Evolutionary conservation across 2,888 invertebrate genomes (phyloP).

Genomic region (Ophraella communa): DNA sequence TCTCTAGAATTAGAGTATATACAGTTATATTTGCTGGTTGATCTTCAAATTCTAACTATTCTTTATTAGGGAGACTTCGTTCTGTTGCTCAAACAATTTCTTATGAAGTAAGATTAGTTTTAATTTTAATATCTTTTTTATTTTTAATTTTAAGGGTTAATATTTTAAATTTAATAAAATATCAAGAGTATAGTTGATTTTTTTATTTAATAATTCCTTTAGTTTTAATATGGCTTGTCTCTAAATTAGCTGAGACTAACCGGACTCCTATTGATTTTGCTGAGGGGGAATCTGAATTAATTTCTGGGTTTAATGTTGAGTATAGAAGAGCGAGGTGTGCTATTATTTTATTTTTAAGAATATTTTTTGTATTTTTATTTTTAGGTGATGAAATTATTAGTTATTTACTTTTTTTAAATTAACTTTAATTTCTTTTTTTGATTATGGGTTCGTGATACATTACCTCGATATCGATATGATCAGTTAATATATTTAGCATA

Average conservation of each 20-base stretch:
- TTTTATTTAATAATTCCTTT: constrained; percentile 78
- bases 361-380: constrained; percentile 67
- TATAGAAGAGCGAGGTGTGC: too few species aligned
- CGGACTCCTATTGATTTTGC: too few species aligned
- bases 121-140: constrained; percentile 69
- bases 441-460: constrained; percentile 71
- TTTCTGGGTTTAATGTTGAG: too few species aligned
- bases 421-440: constrained; percentile 66
- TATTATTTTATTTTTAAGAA: constrained; percentile 74
- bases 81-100: constrained; percentile 77
- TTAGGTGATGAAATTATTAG: constrained; percentile 62
- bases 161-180: constrained; percentile 61
- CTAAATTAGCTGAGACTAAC: too few species aligned
- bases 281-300: too few species aligned
- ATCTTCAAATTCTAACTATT: constrained; percentile 60
- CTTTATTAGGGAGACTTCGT: constrained; percentile 72
- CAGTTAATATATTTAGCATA: constrained; percentile 74
- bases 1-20: too few species aligned
- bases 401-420: constrained; percentile 64
- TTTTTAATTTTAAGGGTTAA: constrained; percentile 66
- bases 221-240: too few species aligned
- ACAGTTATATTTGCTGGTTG: too few species aligned
- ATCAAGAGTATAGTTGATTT: constrained; percentile 64
- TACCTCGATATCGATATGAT: constrained; percentile 79
- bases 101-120: constrained; percentile 74